Conservation (phyloP, 92 coral and sea anemone species). For the Epizoanthus stellaris region DNA sequence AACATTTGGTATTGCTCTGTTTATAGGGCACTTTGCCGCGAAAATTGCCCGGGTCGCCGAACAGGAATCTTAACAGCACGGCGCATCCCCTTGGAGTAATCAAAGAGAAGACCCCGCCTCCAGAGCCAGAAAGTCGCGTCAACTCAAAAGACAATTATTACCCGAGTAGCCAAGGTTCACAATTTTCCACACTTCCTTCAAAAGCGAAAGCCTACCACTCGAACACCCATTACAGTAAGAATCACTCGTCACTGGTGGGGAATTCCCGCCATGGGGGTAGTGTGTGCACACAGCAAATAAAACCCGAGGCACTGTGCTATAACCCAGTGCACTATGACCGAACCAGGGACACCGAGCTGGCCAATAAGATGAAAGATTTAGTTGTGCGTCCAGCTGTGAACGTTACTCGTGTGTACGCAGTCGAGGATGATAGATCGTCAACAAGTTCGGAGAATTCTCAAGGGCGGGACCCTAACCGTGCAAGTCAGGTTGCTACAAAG, state of each 20-base stretch:
- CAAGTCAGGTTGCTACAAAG: conserved; percentile 16
- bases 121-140: conserved; percentile 32
- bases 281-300: conserved; percentile 88
- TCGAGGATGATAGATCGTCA: conserved; percentile 12
- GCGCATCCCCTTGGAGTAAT: conserved; percentile 19
- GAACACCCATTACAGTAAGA: conserved; percentile 64
- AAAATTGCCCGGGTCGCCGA: conserved; percentile 47
- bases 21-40: conserved; percentile 64
- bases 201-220: conserved; percentile 65
- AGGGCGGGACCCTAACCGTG: not conserved
- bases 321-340: conserved; percentile 89
- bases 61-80: conserved; percentile 13
- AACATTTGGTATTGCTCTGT: not conserved
- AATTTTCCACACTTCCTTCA: conserved; percentile 55
- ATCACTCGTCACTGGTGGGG: conserved; percentile 24
- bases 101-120: conserved; percentile 42
- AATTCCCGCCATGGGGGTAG: conserved; percentile 44
- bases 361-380: conserved; percentile 55
- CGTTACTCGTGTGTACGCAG: conserved; percentile 11
- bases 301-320: conserved; percentile 91
- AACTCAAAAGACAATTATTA: conserved; percentile 22
- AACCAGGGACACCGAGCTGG: conserved; percentile 61
- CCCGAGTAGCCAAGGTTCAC: conserved; percentile 6
- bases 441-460: not conserved
- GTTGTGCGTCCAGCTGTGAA: conserved; percentile 39